Evolutionary conservation across 2,113 vertebrate species (phyloP).

Genomic region (Hyla sarda): DNA sequence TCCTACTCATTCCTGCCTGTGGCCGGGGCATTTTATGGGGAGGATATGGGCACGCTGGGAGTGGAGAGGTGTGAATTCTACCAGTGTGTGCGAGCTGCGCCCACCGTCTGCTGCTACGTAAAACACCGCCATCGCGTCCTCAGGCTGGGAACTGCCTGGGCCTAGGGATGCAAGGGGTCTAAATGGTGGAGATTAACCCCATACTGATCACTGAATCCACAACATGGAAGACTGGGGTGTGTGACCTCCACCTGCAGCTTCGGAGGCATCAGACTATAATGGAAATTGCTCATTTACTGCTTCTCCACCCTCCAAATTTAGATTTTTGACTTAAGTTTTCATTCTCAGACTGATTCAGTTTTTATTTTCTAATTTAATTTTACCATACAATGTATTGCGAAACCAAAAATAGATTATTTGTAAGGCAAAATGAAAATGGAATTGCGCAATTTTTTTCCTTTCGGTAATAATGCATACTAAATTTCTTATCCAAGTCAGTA

Average conservation of each 20-base stretch:
- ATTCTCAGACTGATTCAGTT: no score
- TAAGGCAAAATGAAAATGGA: no score
- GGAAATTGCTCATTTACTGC: no score
- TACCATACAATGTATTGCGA: no score
- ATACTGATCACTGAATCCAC: neutral
- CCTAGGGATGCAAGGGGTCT: neutral
- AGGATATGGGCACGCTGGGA: constrained; percentile 16
- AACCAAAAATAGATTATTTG: no score
- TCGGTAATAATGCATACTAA: no score
- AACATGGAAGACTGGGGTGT: neutral
- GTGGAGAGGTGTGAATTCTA: neutral
- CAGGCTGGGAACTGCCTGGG: neutral
- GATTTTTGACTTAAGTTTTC: no score
- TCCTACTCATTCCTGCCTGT: neutral
- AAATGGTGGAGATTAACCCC: neutral
- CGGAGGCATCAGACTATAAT: neutral
- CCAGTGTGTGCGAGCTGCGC: neutral
- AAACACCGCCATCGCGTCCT: neutral
- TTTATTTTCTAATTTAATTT: no score
- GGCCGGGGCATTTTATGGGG: constrained; percentile 2
- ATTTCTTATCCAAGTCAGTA: no score
- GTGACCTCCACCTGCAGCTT: neutral
- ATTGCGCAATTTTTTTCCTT: no score
- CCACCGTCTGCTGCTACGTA: neutral
- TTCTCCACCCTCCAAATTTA: no score